Conservation (phyloP, 2,888 invertebrate species). For the Apodemia mormo region DNA sequence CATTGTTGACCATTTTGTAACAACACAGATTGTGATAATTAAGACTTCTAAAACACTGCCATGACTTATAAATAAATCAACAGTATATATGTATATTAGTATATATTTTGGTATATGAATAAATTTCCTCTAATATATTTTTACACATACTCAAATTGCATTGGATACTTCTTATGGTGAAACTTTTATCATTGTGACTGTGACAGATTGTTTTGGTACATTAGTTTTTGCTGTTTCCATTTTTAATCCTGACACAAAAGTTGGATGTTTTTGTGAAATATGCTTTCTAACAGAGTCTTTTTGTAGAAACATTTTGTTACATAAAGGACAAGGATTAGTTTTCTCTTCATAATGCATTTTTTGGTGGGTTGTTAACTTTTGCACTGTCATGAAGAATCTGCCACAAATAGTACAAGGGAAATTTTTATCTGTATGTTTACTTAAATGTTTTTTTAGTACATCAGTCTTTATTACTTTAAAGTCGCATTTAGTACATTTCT, state of each 20-base stretch:
- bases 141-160: too few species aligned
- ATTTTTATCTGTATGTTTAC: constrained; percentile 51
- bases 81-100: too few species aligned
- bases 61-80: too few species aligned
- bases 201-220: background rate
- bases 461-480: constrained; percentile 46
- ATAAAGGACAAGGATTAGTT: constrained; percentile 53
- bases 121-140: too few species aligned
- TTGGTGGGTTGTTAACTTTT: constrained; percentile 52
- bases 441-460: constrained; percentile 49
- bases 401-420: constrained; percentile 58
- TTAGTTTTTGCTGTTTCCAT: constrained; percentile 3
- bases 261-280: constrained; percentile 36
- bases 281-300: constrained; percentile 47
- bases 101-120: too few species aligned
- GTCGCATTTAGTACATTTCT: constrained; percentile 55
- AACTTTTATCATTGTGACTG: constrained; percentile 6
- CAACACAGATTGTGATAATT: too few species aligned
- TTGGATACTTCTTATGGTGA: background rate
- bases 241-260: constrained; percentile 1
- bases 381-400: constrained; percentile 50
- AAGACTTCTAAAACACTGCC: too few species aligned
- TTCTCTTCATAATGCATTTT: constrained; percentile 55
- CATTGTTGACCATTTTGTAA: too few species aligned
- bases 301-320: constrained; percentile 51